Conservation (phyloP, 2,888 invertebrate genomes). For the Tortricodes alternella region DNA sequence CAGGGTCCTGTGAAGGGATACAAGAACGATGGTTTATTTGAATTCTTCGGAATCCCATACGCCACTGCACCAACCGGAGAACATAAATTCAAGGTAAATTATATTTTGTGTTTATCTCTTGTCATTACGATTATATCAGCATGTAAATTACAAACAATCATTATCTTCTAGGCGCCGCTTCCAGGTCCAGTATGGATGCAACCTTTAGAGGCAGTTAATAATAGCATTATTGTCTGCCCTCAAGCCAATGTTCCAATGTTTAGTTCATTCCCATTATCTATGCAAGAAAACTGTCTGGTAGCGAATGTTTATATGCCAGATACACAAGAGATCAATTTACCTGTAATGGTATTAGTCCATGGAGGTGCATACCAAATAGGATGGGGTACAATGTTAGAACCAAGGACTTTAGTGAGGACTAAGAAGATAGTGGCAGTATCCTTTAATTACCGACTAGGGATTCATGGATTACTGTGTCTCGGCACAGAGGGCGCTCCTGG, state of each 20-base stretch:
- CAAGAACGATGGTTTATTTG: too few relatives aligned
- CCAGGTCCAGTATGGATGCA: slow-evolving; percentile 12
- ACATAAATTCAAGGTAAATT: too few relatives aligned
- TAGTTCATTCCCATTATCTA: not conserved
- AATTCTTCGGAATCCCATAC: too few relatives aligned
- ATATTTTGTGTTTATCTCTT: too few relatives aligned
- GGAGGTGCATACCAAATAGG: slow-evolving; percentile 44
- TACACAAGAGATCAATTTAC: slow-evolving; percentile 39
- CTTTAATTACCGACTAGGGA: slow-evolving; percentile 43
- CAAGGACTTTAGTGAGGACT: slow-evolving; percentile 29
- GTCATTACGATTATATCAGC: too few relatives aligned
- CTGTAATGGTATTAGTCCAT: slow-evolving; percentile 45
- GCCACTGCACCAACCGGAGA: too few relatives aligned
- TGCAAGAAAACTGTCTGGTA: slow-evolving; percentile 24
- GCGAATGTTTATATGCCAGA: slow-evolving; percentile 42
- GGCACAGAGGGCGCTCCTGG: slow-evolving; percentile 49
- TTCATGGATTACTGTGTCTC: slow-evolving; percentile 49
- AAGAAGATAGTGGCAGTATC: slow-evolving; percentile 36
- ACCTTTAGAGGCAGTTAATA: slow-evolving; percentile 12
- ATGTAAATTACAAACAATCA: too few relatives aligned
- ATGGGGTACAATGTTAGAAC: slow-evolving; percentile 24
- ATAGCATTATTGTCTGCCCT: slow-evolving; percentile 15
- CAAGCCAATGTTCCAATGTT: not conserved
- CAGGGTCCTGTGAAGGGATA: too few relatives aligned
- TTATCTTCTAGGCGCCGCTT: slow-evolving; percentile 17